Evolutionary conservation across 2,113 vertebrate species (phyloP).

Genomic region (Tetrao urogallus): DNA sequence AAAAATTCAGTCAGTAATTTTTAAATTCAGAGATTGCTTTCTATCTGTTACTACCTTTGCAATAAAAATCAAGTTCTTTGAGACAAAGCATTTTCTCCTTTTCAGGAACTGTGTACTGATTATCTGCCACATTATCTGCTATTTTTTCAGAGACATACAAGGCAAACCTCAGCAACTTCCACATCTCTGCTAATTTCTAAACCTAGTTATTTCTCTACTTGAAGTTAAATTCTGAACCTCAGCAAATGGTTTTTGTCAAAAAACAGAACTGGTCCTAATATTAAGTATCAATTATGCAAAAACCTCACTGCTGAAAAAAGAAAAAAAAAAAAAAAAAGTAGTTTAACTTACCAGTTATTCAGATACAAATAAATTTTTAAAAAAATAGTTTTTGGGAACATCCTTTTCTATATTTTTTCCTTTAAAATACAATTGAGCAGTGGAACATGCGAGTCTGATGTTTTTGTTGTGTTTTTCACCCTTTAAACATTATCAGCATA

Average conservation of each 20-base stretch:
- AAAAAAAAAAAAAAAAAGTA: not conserved
- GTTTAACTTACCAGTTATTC: not conserved
- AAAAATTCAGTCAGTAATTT: not conserved
- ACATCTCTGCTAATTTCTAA: not conserved
- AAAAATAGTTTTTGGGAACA: accelerated
- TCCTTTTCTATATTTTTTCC: not conserved
- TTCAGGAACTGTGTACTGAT: not conserved
- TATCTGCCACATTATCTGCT: not conserved
- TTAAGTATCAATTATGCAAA: not conserved
- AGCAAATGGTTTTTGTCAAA: not conserved
- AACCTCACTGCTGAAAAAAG: not conserved
- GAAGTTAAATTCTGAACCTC: not conserved
- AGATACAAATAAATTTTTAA: not conserved
- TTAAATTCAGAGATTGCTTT: not conserved
- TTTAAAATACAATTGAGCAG: not conserved
- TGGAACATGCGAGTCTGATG: accelerated
- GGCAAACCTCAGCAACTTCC: not conserved
- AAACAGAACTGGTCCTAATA: not conserved
- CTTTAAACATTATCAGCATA: not conserved
- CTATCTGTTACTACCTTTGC: not conserved
- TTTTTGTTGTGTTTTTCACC: not conserved
- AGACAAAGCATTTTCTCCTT: not conserved
- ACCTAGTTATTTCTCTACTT: not conserved
- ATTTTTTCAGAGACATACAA: not conserved
- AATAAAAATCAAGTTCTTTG: not conserved